These are phyloP conservation scores for Chaenogobius annularis DNA, from an alignment of 2,113 vertebrate species.

Conservation along the genomic window DNA sequence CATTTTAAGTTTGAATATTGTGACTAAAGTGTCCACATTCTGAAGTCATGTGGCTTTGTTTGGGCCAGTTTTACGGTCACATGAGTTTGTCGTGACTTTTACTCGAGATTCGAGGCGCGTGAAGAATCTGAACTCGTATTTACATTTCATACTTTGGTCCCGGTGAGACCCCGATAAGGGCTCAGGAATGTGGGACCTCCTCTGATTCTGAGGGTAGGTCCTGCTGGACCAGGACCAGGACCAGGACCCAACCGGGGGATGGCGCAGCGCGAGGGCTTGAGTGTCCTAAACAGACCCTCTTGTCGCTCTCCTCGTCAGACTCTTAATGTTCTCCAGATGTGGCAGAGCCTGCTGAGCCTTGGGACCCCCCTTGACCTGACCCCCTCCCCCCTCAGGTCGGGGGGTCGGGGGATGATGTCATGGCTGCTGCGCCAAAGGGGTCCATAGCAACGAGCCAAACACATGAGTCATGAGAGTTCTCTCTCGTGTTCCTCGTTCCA, in stretches of 20 bases:
- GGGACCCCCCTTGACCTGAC: not conserved
- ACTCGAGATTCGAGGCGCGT: too few relatives aligned
- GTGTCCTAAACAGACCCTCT: not conserved
- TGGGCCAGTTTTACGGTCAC: too few relatives aligned
- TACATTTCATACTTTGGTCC: too few relatives aligned
- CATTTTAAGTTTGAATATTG: too few relatives aligned
- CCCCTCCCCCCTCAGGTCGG: constrained; percentile 18
- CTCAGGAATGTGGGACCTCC: too few relatives aligned
- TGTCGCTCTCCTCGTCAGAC: not conserved
- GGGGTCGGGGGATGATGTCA: constrained; percentile 62
- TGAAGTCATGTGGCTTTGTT: too few relatives aligned
- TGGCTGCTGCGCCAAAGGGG: constrained; percentile 29
- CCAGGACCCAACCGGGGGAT: not conserved
- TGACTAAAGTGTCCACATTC: too few relatives aligned
- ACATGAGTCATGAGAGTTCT: constrained; percentile 72
- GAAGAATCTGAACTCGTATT: too few relatives aligned
- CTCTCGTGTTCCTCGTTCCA: not conserved
- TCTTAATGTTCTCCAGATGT: constrained; percentile 47
- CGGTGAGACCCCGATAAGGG: too few relatives aligned
- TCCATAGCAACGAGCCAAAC: constrained; percentile 27
- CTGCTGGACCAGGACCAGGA: not conserved
- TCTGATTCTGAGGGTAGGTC: too few relatives aligned
- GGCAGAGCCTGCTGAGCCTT: constrained; percentile 14
- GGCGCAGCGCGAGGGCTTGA: not conserved
- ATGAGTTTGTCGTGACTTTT: too few relatives aligned